Evolutionary conservation across 1,140 invertebrate species (phyloP).

Genomic region (Bacillus rossius): DNA sequence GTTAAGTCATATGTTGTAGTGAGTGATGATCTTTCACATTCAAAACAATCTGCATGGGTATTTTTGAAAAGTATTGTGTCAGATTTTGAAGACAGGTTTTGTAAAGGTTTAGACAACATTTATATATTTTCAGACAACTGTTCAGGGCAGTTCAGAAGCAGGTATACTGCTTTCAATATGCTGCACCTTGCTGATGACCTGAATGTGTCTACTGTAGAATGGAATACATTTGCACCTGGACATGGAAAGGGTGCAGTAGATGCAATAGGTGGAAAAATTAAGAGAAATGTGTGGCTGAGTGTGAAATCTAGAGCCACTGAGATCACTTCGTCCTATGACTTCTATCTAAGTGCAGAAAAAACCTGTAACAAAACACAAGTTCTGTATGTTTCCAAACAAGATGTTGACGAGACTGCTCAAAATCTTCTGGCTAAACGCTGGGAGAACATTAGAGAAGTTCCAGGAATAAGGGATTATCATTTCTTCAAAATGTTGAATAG

Average conservation of each 20-base stretch:
- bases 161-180: background rate
- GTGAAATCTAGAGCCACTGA: background rate
- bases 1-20: conserved; percentile 2
- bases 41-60: conserved; percentile 2
- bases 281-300: background rate
- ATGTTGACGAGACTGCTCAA: background rate
- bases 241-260: conserved; percentile 5
- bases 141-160: conserved; percentile 1
- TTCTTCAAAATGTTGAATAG: background rate
- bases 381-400: conserved; percentile 2
- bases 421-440: background rate
- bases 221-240: conserved; percentile 4
- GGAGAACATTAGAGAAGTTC: background rate
- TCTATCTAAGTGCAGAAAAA: conserved; percentile 1
- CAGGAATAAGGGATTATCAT: conserved; percentile 1
- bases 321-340: background rate
- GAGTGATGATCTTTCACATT: conserved; percentile 8
- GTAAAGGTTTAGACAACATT: background rate
- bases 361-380: background rate
- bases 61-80: conserved; percentile 5
- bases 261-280: conserved; percentile 1
- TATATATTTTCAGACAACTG: conserved; percentile 1
- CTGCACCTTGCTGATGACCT: background rate
- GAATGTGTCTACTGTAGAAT: background rate
- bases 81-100: background rate